Evolutionary conservation across 2,113 vertebrate species (phyloP), one percentile per base, ranked within the genome.

Genomic region (Chamaea fasciata): DNA sequence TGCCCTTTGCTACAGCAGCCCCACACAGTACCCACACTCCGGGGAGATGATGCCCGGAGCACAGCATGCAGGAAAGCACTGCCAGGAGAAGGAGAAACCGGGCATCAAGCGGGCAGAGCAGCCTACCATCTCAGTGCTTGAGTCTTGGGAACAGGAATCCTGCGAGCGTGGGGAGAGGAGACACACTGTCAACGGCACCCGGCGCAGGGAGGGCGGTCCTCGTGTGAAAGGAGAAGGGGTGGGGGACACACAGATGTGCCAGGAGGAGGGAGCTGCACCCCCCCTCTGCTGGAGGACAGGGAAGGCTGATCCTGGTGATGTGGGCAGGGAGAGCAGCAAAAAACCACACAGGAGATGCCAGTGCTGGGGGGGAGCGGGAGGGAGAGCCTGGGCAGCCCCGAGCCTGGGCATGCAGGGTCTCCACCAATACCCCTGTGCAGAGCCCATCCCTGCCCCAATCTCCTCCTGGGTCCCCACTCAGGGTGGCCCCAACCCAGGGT

Each of bases 51-150:
- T 87, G 81, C 68, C 77, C 0, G 1, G 77, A 85, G 75, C 85
- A 73, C 26, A 83, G 80, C 94, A 95, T 93, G 93, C 94, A 93
- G 63, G 69, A 90, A 41, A 83, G 71, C 78, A 89, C 52, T 33
- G 16, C 74, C 23, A 20, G 68, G 31, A 91, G 56, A 41, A 81
- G 56, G 55, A 33, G 50, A 90, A 70, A 41, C 23, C 1, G 15
- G 81, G 83, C 65, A 83, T 77, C 78, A 90, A 94, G 71, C 39
- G 7, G 97, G 84, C 90, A 95, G 67, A 92, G 75, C 82, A 95
- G 96, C 96, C 94, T 96, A 94, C 93, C 98, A 82, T 96, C 76
- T 97, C 80, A 47, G 55, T 70, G 82, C 94, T 84, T 9, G 81
- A 96, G 83, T 94, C 89, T 83, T 95, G 96, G 71, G 95, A 97